These are phyloP conservation scores for Varanus komodoensis DNA, from an alignment of 2,113 vertebrate genomes.

Conservation along the genomic window DNA sequence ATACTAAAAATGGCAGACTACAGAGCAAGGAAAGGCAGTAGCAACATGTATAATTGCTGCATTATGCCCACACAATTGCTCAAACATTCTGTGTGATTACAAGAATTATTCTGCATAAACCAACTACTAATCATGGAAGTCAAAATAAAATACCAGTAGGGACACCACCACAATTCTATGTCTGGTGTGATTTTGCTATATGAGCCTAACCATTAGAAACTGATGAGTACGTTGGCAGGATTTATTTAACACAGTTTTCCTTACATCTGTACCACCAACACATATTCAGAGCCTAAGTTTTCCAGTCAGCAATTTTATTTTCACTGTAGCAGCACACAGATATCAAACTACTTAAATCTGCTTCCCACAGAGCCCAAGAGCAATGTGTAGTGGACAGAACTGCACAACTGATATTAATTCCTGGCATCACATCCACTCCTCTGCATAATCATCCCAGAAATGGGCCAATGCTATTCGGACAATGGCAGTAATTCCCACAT, in stretches of 20 bases:
- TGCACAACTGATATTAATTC: background rate
- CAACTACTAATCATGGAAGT: background rate
- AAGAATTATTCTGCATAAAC: background rate
- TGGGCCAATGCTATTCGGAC: background rate
- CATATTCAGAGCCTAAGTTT: background rate
- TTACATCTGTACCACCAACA: background rate
- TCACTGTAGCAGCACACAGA: background rate
- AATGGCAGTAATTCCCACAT: background rate
- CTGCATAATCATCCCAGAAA: background rate
- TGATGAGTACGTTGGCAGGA: background rate
- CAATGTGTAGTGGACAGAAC: too few relatives aligned
- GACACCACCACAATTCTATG: background rate
- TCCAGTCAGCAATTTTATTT: background rate
- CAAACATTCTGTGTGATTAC: background rate
- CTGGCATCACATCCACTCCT: background rate
- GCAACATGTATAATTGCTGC: background rate
- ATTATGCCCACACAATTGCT: background rate
- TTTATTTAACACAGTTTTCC: background rate
- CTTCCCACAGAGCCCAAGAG: background rate
- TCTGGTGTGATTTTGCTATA: background rate
- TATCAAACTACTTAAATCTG: background rate
- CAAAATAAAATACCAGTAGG: background rate
- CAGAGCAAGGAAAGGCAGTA: background rate
- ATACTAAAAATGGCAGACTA: background rate
- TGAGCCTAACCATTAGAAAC: background rate